Percentiles rank a stretch among this genome's conserved stretches.
These are phyloP conservation scores for Delichon dasypus DNA, from an alignment of 2,797 vertebrate genomes.

Conservation along the genomic window DNA sequence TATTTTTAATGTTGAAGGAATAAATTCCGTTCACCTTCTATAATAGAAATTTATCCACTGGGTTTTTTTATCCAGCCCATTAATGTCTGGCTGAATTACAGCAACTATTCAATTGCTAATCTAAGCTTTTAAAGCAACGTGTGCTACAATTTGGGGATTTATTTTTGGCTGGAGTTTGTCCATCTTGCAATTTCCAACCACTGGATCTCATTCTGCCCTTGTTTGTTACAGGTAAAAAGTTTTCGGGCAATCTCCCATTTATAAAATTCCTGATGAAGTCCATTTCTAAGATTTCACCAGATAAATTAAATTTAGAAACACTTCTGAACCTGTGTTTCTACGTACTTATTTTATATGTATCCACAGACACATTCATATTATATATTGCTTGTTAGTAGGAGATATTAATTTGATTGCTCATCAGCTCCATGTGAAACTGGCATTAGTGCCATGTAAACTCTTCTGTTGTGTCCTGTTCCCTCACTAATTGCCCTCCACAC, in stretches of 20 bases:
- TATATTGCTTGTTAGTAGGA: not conserved
- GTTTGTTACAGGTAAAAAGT: not conserved
- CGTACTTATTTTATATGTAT: not conserved
- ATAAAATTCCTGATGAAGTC: not conserved
- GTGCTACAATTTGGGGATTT: not conserved
- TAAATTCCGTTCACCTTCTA: not conserved
- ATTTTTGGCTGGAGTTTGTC: not conserved
- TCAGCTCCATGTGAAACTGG: not conserved
- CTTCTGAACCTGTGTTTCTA: not conserved
- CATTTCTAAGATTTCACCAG: not conserved
- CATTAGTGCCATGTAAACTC: not conserved
- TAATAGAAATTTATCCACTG: not conserved
- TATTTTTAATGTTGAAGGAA: not conserved
- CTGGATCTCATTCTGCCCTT: not conserved
- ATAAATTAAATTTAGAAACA: not conserved
- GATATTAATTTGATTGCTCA: not conserved
- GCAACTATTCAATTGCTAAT: not conserved
- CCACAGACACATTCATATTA: not conserved
- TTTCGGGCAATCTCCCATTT: not conserved
- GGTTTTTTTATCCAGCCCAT: not conserved
- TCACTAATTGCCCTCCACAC: not conserved
- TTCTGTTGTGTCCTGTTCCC: not conserved
- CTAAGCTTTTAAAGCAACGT: not conserved
- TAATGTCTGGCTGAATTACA: not conserved
- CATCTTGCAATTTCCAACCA: not conserved